Conservation (phyloP, 2,797 vertebrate species). For the Notolabrus celidotus region DNA sequence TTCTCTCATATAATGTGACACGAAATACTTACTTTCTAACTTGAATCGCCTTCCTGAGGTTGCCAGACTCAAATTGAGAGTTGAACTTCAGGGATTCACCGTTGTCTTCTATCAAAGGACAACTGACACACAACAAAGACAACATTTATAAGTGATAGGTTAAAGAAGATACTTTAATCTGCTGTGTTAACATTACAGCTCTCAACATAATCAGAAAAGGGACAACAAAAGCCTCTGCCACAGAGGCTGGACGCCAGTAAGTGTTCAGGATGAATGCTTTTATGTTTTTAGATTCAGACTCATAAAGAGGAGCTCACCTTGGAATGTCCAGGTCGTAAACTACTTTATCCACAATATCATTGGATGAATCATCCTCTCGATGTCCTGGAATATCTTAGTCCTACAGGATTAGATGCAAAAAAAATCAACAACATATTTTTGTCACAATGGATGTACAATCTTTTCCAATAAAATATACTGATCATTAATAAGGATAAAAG, state of each 20-base stretch:
- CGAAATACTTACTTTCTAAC: slow-evolving; percentile 92
- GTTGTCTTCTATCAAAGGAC: slow-evolving; percentile 88
- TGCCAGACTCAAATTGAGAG: slow-evolving; percentile 98
- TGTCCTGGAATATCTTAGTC: slow-evolving; percentile 97
- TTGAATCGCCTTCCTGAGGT: slow-evolving; percentile 96
- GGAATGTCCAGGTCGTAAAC: slow-evolving; percentile 95
- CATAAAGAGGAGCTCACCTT: slow-evolving; percentile 82
- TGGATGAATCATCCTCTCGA: slow-evolving; percentile 96
- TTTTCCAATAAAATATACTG: background rate
- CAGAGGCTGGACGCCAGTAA: background rate
- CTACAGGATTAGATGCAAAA: slow-evolving; percentile 75
- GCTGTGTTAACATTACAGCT: slow-evolving; percentile 11
- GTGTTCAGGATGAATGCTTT: background rate
- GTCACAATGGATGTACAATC: background rate
- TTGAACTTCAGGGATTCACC: slow-evolving; percentile 96
- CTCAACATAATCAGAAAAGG: background rate
- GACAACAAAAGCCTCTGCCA: background rate
- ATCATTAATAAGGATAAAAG: background rate
- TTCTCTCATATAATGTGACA: background rate
- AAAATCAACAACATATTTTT: slow-evolving; percentile 6
- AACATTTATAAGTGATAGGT: background rate
- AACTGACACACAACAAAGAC: slow-evolving; percentile 81
- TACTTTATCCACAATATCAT: slow-evolving; percentile 94
- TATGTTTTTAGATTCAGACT: background rate
- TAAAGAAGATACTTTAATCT: slow-evolving; percentile 1